Base-by-base conservation (phyloP, 2,797 vertebrate species). In the Hoplostethus mediterraneus region DNA sequence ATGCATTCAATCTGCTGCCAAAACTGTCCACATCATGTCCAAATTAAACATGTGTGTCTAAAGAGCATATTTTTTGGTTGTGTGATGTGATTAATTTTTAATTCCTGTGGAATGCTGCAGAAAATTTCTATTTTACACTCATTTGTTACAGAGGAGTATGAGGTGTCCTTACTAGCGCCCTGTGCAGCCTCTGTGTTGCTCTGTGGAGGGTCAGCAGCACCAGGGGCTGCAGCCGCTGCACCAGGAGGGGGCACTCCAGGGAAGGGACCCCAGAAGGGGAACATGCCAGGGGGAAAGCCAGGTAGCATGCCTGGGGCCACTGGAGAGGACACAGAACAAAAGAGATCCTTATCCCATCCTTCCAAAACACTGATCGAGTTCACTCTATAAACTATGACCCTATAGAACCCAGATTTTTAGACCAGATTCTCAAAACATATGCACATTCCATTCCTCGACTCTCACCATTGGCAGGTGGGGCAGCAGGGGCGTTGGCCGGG, bases 211-310 rank as follows among this genome's bases (percentile, higher is more conserved):
- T 93, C 91, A 0, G 81, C 0, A 2, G 86, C 53, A 6, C 84
- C 82, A 0, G 86, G 73, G 58, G 88, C 55, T 3, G 85, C 88
- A 16, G 94, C 92, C 13, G 93, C 36, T 0, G 89, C 80, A 0
- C 81, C 93, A 62, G 83, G 82, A 1, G 91, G 93, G 0, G 93
- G 94, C 0, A 96, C 96, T 0, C 95, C 96, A 1, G 97, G 97
- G 64, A 99, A 98, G 0, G 97, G 96, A 67, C 94, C 97, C 97
- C 97, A 99, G 61, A 99, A 95, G 0, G 97, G 97, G 73, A 99
- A 97, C 88, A 98, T 92, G 7, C 96, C 97, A 0, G 97, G 97
- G 0, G 97, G 97, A 47, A 99, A 98, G 3, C 96, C 97, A 5
- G 97, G 97, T 67, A 99, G 89, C 88, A 98, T 92, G 65, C 96